Evolutionary conservation across 2,888 invertebrate species (phyloP).

Genomic region (Unio delphinus): DNA sequence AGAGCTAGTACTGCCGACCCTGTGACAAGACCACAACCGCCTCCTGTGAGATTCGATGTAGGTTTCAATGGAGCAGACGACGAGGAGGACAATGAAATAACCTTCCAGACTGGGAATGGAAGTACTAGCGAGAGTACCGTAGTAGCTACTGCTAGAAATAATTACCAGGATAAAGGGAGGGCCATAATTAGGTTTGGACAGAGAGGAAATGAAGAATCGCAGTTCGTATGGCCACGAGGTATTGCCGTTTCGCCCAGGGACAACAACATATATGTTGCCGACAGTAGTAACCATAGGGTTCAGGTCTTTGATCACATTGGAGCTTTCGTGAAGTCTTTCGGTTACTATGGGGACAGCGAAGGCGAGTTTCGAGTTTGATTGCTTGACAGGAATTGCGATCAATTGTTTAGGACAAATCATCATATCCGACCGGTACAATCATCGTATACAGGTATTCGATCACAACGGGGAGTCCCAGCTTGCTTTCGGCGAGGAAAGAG

Average conservation of each 20-base stretch:
- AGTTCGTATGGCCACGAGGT: slow-evolving; percentile 99
- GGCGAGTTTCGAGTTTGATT: slow-evolving; percentile 98
- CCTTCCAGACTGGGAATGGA: slow-evolving; percentile 8
- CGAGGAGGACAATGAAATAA: slow-evolving; percentile 11
- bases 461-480: slow-evolving; percentile 92
- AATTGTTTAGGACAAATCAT: slow-evolving; percentile 97
- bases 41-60: slow-evolving; percentile 40
- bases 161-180: slow-evolving; percentile 62
- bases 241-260: slow-evolving; percentile 92
- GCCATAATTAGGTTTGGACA: slow-evolving; percentile 81
- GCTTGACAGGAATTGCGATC: slow-evolving; percentile 95
- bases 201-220: slow-evolving; percentile 98
- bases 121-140: slow-evolving; percentile 52
- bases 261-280: slow-evolving; percentile 95
- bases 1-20: slow-evolving; percentile 33
- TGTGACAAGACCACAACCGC: slow-evolving; percentile 18
- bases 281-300: slow-evolving; percentile 98
- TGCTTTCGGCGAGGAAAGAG: slow-evolving; percentile 95
- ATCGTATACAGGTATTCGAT: slow-evolving; percentile 92
- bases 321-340: slow-evolving; percentile 91
- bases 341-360: slow-evolving; percentile 94
- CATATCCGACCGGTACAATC: slow-evolving; percentile 95
- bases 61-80: slow-evolving; percentile 18
- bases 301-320: slow-evolving; percentile 93
- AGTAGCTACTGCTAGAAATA: slow-evolving; percentile 53